phyloP scores from a whole-genome alignment of 2,888 invertebrate genomes.

The Anthophora plumipes region DNA sequence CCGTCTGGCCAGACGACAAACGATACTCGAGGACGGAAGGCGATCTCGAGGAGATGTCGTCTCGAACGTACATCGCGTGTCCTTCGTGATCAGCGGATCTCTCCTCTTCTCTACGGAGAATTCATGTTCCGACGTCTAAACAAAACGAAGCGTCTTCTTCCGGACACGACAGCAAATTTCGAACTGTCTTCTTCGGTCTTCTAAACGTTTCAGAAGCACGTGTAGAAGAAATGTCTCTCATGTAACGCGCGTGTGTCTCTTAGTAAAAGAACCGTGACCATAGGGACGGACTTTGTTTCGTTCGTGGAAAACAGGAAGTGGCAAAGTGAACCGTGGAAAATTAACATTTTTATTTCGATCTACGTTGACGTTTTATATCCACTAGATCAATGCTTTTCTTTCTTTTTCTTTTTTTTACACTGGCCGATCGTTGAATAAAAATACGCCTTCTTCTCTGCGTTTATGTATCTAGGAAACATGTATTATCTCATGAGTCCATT shows the following conservation, averaged over 20 bases:
- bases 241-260: background rate
- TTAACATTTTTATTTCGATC: background rate
- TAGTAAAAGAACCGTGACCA: too few species aligned
- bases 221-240: background rate
- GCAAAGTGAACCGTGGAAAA: background rate
- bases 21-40: constrained; percentile 57
- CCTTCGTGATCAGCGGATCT: constrained; percentile 34
- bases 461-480: background rate
- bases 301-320: background rate
- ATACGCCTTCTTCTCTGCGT: background rate
- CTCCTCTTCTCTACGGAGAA: constrained; percentile 19
- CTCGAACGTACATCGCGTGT: constrained; percentile 13
- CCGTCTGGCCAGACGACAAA: constrained; percentile 55
- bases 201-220: constrained; percentile 24
- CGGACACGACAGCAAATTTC: constrained; percentile 56
- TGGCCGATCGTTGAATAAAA: background rate
- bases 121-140: constrained; percentile 12
- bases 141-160: constrained; percentile 40
- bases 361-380: background rate
- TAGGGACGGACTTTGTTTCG: background rate
- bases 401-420: too few species aligned
- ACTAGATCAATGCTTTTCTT: too few species aligned
- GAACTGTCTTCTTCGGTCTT: constrained; percentile 2
- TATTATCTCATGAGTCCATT: constrained; percentile 16
- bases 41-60: constrained; percentile 50